A percentile compares a stretch with the other conserved stretches of the same genome.
These are phyloP conservation scores for Trematomus bernacchii DNA, from an alignment of 2,797 vertebrate species.

Conservation along the genomic window DNA sequence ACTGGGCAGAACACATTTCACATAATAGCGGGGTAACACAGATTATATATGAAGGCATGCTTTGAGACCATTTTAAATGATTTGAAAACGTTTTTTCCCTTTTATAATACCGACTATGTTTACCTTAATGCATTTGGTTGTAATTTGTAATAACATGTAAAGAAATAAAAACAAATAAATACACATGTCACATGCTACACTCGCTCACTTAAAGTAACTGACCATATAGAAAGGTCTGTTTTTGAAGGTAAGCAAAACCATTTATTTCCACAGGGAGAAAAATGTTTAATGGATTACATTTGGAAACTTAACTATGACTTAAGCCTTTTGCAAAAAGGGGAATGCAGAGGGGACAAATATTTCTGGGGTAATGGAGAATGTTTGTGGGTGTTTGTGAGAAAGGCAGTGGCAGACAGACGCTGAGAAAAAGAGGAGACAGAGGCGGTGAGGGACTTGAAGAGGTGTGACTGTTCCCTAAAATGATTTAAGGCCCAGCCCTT, in stretches of 20 bases:
- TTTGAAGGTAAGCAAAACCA: background rate
- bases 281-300: conserved; percentile 62
- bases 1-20: conserved; percentile 19
- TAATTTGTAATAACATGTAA: background rate
- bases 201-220: background rate
- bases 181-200: background rate
- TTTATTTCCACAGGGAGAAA: conserved; percentile 31
- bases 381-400: conserved; percentile 41
- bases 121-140: background rate
- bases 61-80: background rate
- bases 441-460: conserved; percentile 60
- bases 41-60: background rate
- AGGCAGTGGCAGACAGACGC: conserved; percentile 42
- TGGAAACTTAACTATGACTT: conserved; percentile 56
- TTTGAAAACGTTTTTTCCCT: background rate
- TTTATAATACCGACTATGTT: background rate
- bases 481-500: conserved; percentile 81
- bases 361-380: conserved; percentile 54
- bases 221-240: background rate
- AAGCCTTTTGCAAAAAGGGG: conserved; percentile 47
- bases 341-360: conserved; percentile 54
- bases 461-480: conserved; percentile 83
- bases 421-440: conserved; percentile 58
- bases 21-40: conserved; percentile 1
- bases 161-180: background rate